These are phyloP conservation scores for Trisateles emortualis DNA, from an alignment of 2,888 invertebrate species.

Conservation along the genomic window DNA sequence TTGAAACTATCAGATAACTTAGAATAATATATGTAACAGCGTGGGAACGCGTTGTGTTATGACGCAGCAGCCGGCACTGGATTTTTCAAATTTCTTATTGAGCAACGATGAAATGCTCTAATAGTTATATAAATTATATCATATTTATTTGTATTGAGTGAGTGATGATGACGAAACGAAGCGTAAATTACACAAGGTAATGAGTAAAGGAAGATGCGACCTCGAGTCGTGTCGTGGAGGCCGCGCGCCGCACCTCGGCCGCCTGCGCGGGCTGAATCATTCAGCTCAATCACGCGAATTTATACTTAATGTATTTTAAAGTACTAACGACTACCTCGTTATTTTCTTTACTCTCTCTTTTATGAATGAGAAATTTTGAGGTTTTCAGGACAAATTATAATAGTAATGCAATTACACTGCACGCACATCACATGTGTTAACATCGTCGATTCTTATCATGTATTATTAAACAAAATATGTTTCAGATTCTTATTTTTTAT, in stretches of 20 bases:
- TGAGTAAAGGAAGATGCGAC: conserved; percentile 70
- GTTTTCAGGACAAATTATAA: conserved; percentile 15
- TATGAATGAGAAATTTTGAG: conserved; percentile 1
- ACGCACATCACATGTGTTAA: background rate
- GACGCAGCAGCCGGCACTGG: conserved; percentile 24
- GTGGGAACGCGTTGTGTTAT: conserved; percentile 34
- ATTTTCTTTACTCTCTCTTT: conserved; percentile 40
- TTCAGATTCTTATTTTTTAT: too few relatives aligned
- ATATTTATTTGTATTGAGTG: conserved; percentile 27
- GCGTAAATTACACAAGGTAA: conserved; percentile 62
- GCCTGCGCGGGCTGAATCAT: conserved; percentile 46
- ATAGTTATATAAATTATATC: conserved; percentile 33
- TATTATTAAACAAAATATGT: too few relatives aligned
- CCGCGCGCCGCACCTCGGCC: conserved; percentile 41
- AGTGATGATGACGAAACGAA: conserved; percentile 40
- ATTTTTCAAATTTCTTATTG: conserved; percentile 18
- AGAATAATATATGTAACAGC: conserved; percentile 27
- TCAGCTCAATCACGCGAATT: conserved; percentile 59
- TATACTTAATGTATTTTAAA: conserved; percentile 48
- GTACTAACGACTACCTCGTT: conserved; percentile 48
- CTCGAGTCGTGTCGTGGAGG: conserved; percentile 66
- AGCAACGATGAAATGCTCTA: conserved; percentile 27
- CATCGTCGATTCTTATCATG: background rate
- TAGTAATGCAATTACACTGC: conserved; percentile 14
- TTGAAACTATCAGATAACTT: conserved; percentile 23